A percentile compares a stretch with the other conserved stretches of the same genome.
phyloP scores from a whole-genome alignment of 30 jellyfish, hydroid and myxozoan species.

The Sanderia malayensis region DNA sequence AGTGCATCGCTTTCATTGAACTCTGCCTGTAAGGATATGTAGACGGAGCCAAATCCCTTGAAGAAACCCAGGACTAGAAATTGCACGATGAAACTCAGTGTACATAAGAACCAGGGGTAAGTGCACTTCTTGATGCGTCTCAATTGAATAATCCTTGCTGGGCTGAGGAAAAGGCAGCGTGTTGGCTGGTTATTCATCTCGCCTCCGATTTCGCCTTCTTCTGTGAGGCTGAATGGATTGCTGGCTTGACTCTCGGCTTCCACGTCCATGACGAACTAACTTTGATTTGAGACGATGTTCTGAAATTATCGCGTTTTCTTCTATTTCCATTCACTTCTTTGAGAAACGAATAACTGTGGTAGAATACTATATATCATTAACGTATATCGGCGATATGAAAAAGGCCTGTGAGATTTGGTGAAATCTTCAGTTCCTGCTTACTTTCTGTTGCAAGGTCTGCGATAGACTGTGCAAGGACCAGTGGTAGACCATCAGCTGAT shows the following conservation, averaged over 20 bases:
- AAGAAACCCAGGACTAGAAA: slow-evolving; percentile 83
- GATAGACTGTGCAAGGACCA: neutral
- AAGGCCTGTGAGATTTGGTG: too few species aligned
- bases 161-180: too few species aligned
- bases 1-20: slow-evolving; percentile 73
- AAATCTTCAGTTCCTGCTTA: neutral
- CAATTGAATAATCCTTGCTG: neutral
- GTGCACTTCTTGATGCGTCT: neutral
- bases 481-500: neutral
- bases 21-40: slow-evolving; percentile 66
- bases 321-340: slow-evolving; percentile 54
- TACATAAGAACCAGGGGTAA: slow-evolving; percentile 80
- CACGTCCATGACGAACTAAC: slow-evolving; percentile 65
- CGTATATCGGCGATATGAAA: neutral
- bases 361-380: neutral
- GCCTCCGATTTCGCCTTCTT: neutral
- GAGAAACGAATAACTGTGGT: neutral
- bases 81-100: slow-evolving; percentile 80
- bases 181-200: too few species aligned
- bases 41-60: slow-evolving; percentile 82
- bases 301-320: slow-evolving; percentile 53
- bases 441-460: neutral
- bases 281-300: slow-evolving; percentile 61
- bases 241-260: slow-evolving; percentile 69
- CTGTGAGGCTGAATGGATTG: slow-evolving; percentile 59